Evolutionary conservation across 2,113 vertebrate species (phyloP).

Genomic region (Solea solea): DNA sequence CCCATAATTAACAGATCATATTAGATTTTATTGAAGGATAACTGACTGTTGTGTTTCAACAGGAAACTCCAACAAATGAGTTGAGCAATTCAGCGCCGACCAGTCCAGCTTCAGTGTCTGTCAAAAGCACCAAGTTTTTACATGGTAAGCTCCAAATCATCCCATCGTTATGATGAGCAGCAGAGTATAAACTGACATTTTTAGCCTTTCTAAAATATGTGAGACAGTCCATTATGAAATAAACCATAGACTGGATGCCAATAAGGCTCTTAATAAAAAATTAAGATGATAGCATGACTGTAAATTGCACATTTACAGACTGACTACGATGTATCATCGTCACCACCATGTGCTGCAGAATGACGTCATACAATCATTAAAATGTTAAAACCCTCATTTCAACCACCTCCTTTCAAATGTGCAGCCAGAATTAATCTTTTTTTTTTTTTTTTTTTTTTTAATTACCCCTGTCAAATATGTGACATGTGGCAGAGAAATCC

Average conservation of each 20-base stretch:
- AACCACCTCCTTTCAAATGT: constrained; percentile 37
- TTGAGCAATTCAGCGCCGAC: constrained; percentile 79
- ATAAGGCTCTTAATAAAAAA: too few relatives aligned
- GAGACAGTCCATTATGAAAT: background rate
- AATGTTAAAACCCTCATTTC: constrained; percentile 29
- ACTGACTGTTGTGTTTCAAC: constrained; percentile 27
- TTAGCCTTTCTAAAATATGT: too few relatives aligned
- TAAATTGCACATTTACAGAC: background rate
- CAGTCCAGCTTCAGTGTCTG: constrained; percentile 67
- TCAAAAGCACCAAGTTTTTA: constrained; percentile 71
- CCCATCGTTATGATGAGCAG: background rate
- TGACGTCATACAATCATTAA: constrained; percentile 26
- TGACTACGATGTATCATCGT: constrained; percentile 4
- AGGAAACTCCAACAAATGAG: constrained; percentile 94
- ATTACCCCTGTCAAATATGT: constrained; percentile 49
- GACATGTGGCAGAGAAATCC: constrained; percentile 63
- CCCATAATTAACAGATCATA: background rate
- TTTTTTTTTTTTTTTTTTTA: constrained; percentile 7
- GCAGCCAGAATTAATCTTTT: constrained; percentile 57
- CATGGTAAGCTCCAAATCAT: constrained; percentile 72
- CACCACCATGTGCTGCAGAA: constrained; percentile 23
- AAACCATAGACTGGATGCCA: background rate
- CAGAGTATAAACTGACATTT: too few relatives aligned
- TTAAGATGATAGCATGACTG: background rate
- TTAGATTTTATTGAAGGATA: background rate